These are phyloP conservation scores for Erythrocebus patas DNA, from an alignment of 2,113 vertebrate species.

Conservation along the genomic window DNA sequence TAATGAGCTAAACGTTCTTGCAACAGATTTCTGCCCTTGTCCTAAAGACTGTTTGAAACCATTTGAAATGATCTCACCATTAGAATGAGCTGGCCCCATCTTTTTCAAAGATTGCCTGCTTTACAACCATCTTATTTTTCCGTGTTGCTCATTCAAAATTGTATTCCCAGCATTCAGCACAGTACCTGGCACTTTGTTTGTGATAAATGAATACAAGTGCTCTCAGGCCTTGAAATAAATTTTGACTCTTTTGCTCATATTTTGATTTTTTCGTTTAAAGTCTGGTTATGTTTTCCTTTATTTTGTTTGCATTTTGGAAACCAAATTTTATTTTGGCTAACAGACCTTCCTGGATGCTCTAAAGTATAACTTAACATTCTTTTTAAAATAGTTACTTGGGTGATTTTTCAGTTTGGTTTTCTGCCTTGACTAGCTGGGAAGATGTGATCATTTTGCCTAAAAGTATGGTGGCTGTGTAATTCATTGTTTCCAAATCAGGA, in stretches of 20 bases:
- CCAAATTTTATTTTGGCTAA: background rate
- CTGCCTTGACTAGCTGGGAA: background rate
- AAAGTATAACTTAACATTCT: background rate
- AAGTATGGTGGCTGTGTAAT: background rate
- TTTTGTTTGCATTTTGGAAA: background rate
- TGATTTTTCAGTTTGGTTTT: slow-evolving; percentile 17
- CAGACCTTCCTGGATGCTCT: background rate
- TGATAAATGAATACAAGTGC: background rate
- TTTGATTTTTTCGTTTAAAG: background rate
- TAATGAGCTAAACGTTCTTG: background rate
- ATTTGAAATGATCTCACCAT: background rate
- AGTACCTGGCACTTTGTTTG: background rate
- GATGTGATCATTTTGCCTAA: background rate
- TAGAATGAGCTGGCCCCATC: background rate
- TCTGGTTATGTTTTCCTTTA: background rate
- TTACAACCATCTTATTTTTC: background rate
- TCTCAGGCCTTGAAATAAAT: background rate
- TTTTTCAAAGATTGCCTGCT: background rate
- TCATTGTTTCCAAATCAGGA: background rate
- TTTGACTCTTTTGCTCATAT: background rate
- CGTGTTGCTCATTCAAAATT: background rate
- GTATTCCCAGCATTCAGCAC: background rate
- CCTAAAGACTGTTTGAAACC: background rate
- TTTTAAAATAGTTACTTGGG: background rate
- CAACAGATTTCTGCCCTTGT: background rate